Percentiles rank a stretch among this genome's conserved stretches.
phyloP scores from a whole-genome alignment of 2,888 invertebrate species.

The Agapostemon virescens region DNA sequence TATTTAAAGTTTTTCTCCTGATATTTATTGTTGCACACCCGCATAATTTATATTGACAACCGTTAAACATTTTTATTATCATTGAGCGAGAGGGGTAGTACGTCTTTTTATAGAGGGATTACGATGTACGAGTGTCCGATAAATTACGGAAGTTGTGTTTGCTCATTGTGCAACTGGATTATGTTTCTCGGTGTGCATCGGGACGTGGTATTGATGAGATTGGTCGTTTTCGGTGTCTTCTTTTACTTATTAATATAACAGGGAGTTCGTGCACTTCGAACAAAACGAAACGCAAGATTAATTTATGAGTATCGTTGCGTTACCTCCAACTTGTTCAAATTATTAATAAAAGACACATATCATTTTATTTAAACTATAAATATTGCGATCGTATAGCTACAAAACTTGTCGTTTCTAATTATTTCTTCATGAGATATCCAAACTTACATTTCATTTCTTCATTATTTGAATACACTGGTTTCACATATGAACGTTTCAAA shows the following conservation, averaged over 20 bases:
- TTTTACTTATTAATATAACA: neutral
- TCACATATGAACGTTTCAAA: too few relatives aligned
- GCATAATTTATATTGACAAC: neutral
- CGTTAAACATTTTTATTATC: neutral
- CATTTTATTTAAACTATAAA: too few relatives aligned
- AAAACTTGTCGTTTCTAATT: too few relatives aligned
- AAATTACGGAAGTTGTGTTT: neutral
- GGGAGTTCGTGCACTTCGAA: too few relatives aligned
- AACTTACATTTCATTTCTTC: too few relatives aligned
- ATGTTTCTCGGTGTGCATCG: neutral
- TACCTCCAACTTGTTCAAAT: too few relatives aligned
- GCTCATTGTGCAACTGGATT: neutral
- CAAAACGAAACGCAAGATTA: too few relatives aligned
- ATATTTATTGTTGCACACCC: neutral
- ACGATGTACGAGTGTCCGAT: neutral
- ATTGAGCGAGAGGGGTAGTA: neutral
- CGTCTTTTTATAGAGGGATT: neutral
- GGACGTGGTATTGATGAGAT: neutral
- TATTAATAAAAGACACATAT: too few relatives aligned
- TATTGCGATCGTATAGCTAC: too few relatives aligned
- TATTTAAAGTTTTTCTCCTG: neutral
- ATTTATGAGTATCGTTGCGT: too few relatives aligned
- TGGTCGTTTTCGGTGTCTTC: neutral
- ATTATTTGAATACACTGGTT: too few relatives aligned
- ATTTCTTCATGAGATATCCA: too few relatives aligned